phyloP scores from a whole-genome alignment of 2,888 invertebrate genomes.

The Asteroscopus sphinx region DNA sequence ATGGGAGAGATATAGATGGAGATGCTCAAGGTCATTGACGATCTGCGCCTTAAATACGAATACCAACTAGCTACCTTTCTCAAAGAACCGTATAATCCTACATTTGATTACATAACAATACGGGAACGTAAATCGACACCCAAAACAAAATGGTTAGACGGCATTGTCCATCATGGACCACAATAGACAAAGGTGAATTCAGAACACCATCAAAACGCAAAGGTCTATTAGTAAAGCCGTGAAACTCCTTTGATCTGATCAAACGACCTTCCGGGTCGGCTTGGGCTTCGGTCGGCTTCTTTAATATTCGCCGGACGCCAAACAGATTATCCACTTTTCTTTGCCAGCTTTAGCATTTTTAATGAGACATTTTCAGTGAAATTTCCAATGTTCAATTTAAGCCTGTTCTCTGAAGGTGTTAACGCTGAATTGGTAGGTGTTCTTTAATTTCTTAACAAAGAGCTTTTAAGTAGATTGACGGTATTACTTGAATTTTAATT shows the following conservation, averaged over 20 bases:
- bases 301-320: constrained; percentile 82
- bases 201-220: constrained; percentile 74
- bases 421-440: constrained; percentile 54
- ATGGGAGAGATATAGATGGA: too few relatives aligned
- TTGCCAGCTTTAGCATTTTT: constrained; percentile 82
- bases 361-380: constrained; percentile 79
- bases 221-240: constrained; percentile 81
- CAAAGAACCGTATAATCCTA: too few relatives aligned
- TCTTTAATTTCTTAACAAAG: constrained; percentile 49
- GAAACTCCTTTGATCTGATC: constrained; percentile 82
- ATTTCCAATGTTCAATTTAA: constrained; percentile 71
- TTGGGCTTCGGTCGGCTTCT: constrained; percentile 77
- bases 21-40: too few relatives aligned
- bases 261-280: constrained; percentile 76
- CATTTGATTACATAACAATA: constrained; percentile 1
- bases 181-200: constrained; percentile 45
- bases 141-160: constrained; percentile 16
- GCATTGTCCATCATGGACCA: constrained; percentile 35
- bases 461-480: constrained; percentile 21
- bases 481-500: constrained; percentile 15
- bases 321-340: constrained; percentile 86
- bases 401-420: constrained; percentile 61
- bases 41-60: too few relatives aligned
- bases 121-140: constrained; percentile 12
- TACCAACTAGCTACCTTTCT: too few relatives aligned